Base-by-base conservation (phyloP, 2,888 invertebrate genomes). In the Synanthedon myopaeformis region DNA sequence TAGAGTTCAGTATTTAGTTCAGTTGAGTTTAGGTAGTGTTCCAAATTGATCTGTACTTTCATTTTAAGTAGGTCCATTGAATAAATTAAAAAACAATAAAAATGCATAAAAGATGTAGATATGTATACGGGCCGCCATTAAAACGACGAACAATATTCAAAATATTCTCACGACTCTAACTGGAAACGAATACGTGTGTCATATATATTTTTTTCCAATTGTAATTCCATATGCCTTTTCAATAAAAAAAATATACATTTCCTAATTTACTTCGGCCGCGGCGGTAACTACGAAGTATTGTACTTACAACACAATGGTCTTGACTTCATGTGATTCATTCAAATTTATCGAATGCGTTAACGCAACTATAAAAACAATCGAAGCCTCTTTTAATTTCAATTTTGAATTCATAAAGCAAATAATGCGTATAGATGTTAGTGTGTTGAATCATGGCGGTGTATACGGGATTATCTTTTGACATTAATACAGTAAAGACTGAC, bases 181-280 rank as follows among this genome's bases (percentile, higher is more conserved):
- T 78, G 78, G 82, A 80, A 82, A 62, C 61, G 56, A 52, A 71
- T 76, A 76, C 79, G 77, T 79, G 79, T 76, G 70, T 76, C 72
- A 74, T 72, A 72, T 71, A 74, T 70, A 45, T 13, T 50, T 69
- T 67, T 67, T 65, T 61, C 67, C 79, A 76, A 81, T 84, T 85
- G 77, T 79, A 73, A 85, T 83, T 84, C 84, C 63, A 68, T 67
- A 74, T 75, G 76, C 72, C 72, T 76, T 78, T 74, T 74, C 78
- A 82, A 83, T 84, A 85, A 84, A 86, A 84, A 82, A 84, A 82
- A 80, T 70, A 19, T 3, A 78, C 84, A 81, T 86, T 84, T 82
- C 86, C 85, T 83, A 86, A 86, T 84, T 85, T 82, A 85, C 83
- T 74, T 35, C 63, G 66, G 66, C 66, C 65, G 61, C 66, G 67